These are phyloP conservation scores for Psylliodes chrysocephalus DNA, from an alignment of 2,888 invertebrate genomes.

Conservation along the genomic window DNA sequence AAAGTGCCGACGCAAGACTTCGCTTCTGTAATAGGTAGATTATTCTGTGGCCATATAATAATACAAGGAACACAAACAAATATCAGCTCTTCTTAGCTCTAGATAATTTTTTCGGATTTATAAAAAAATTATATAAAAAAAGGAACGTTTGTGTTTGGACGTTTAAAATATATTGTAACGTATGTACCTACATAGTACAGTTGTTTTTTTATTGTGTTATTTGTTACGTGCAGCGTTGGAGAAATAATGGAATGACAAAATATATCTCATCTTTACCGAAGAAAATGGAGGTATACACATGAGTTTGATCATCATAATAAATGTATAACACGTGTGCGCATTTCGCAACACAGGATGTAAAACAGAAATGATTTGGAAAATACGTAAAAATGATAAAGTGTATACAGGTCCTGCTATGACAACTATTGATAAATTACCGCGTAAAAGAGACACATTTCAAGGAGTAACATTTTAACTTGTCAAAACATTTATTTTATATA, in stretches of 20 bases:
- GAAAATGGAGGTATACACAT: conserved; percentile 23
- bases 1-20: too few species aligned
- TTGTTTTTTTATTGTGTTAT: background rate
- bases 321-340: conserved; percentile 24
- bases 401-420: conserved; percentile 12
- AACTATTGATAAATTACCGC: conserved; percentile 18
- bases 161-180: too few species aligned
- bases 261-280: conserved; percentile 22
- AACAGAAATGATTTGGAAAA: conserved; percentile 23
- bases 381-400: conserved; percentile 21
- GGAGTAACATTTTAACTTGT: conserved; percentile 4
- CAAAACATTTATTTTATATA: too few species aligned
- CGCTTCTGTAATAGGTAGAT: too few species aligned
- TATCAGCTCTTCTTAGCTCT: too few species aligned
- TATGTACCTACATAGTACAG: too few species aligned
- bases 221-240: conserved; percentile 13
- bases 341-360: conserved; percentile 14
- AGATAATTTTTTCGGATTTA: too few species aligned
- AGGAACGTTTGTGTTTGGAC: too few species aligned
- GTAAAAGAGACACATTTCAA: background rate
- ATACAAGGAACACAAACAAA: too few species aligned
- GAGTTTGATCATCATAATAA: conserved; percentile 29
- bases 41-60: too few species aligned
- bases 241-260: conserved; percentile 30
- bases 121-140: too few species aligned